Conservation (phyloP, 2,797 vertebrate genomes). For the Neosalanx taihuensis region DNA sequence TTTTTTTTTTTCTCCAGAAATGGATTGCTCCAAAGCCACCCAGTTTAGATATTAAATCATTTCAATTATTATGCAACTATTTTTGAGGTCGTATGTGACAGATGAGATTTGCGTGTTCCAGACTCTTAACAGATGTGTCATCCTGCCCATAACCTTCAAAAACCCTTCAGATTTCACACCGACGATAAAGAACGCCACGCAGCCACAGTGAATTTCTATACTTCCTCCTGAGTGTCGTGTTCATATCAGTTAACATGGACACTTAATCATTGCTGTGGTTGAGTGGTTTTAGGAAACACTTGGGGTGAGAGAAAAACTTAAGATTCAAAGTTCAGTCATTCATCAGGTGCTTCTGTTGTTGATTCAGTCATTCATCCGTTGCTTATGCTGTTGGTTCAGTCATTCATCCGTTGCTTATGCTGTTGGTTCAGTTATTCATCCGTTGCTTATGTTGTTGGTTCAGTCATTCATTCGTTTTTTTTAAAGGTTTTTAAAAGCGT, state of each 20-base stretch:
- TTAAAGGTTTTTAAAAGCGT: background rate
- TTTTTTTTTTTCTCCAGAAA: slow-evolving; percentile 39
- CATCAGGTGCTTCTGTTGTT: too few relatives aligned
- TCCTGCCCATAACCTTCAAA: slow-evolving; percentile 38
- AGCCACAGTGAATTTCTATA: slow-evolving; percentile 13
- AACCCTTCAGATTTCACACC: slow-evolving; percentile 49
- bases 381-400: background rate
- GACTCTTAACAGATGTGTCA: slow-evolving; percentile 43
- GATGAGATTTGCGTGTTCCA: slow-evolving; percentile 4
- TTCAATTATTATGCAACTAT: slow-evolving; percentile 58
- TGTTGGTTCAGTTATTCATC: background rate
- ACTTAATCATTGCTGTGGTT: slow-evolving; percentile 1
- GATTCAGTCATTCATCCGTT: too few relatives aligned
- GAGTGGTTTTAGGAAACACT: background rate
- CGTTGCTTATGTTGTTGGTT: background rate
- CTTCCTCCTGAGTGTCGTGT: slow-evolving; percentile 10
- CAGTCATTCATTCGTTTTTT: background rate
- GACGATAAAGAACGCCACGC: slow-evolving; percentile 36
- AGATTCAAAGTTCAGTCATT: too few relatives aligned
- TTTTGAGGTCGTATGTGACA: slow-evolving; percentile 45
- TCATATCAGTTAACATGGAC: slow-evolving; percentile 39
- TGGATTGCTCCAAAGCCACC: slow-evolving; percentile 56
- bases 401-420: background rate
- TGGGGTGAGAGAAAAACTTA: too few relatives aligned
- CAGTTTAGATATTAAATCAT: slow-evolving; percentile 59